Base-by-base conservation (phyloP, 2,888 invertebrate genomes). In the Octodonta nipae region DNA sequence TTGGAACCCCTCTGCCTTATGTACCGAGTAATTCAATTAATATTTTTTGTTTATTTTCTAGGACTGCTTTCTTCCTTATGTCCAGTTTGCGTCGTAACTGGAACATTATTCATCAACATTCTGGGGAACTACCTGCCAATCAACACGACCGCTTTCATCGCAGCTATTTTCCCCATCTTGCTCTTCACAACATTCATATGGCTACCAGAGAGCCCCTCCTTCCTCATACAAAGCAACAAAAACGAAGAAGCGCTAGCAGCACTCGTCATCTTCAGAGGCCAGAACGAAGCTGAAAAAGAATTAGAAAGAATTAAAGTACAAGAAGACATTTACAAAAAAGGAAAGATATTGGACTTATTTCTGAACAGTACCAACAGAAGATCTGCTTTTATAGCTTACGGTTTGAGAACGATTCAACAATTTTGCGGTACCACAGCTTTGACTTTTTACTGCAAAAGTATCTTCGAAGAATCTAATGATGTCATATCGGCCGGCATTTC, bases 401-500 rank as follows among this genome's bases (percentile, higher is more conserved):
- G 71, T 7, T 59, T 80, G 5, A 62, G 69, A 52, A 53, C 65
- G 3, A 60, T 70, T 13, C 71, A 72, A 35, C 60, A 61, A 38
- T 47, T 75, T 14, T 71, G 71, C 43, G 76, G 76, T 2, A 70
- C 72, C 31, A 73, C 72, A 15, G 73, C 73, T 1, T 66, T 76
- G 2, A 67, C 73, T 0, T 70, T 74, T 5, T 75, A 75, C 47
- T 69, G 73, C 2, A 71, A 75, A 40, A 63, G 63, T 1, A 57
- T 67, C 6, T 58, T 67, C 14, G 44, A 63, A 8, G 61, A 64
- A 26, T 47, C 59, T 0, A 54, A 55, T 7, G 60, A 58, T 36
- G 46, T 59, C 15, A 42, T 66, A 2, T 62, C 66, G 2, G 59
- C 68, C 3, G 50, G 38, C 15, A 38, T 44, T 3, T 52, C 51